A percentile compares a stretch with the other conserved stretches of the same genome.
These are phyloP conservation scores for Achlya flavicornis DNA, from an alignment of 2,888 invertebrate genomes.

Conservation along the genomic window DNA sequence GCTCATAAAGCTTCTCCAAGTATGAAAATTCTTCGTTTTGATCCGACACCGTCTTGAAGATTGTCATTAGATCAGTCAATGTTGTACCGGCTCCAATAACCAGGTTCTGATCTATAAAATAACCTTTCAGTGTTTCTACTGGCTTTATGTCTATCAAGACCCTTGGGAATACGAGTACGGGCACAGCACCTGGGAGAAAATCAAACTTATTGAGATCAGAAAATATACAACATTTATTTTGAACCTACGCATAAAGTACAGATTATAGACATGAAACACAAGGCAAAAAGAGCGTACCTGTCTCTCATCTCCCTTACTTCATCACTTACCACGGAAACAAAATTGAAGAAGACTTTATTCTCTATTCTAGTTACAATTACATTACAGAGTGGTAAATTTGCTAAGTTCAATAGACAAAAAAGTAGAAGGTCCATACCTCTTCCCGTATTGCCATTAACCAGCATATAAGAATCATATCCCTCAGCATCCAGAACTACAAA, in stretches of 20 bases:
- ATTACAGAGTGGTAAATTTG: no score
- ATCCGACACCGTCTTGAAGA: slow-evolving; percentile 54
- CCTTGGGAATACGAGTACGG: slow-evolving; percentile 58
- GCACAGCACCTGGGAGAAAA: slow-evolving; percentile 63
- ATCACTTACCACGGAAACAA: no score
- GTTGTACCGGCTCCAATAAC: slow-evolving; percentile 82
- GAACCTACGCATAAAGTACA: no score
- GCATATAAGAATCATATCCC: slow-evolving; percentile 77
- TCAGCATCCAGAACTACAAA: slow-evolving; percentile 73
- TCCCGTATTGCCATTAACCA: slow-evolving; percentile 91
- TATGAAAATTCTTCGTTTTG: slow-evolving; percentile 78
- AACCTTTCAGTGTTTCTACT: slow-evolving; percentile 81
- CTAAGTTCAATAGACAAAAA: not conserved
- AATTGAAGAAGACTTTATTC: no score
- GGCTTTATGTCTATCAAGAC: slow-evolving; percentile 85
- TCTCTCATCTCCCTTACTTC: no score
- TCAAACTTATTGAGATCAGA: not conserved
- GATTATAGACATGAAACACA: no score
- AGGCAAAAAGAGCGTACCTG: no score
- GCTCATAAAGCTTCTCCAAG: slow-evolving; percentile 82
- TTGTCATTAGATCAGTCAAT: slow-evolving; percentile 76
- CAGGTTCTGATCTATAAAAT: slow-evolving; percentile 63
- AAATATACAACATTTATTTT: no score
- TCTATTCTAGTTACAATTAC: no score
- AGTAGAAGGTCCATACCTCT: slow-evolving; percentile 81